These are phyloP conservation scores for Osmerus eperlanus DNA, from an alignment of 2,113 vertebrate genomes.

Conservation along the genomic window DNA sequence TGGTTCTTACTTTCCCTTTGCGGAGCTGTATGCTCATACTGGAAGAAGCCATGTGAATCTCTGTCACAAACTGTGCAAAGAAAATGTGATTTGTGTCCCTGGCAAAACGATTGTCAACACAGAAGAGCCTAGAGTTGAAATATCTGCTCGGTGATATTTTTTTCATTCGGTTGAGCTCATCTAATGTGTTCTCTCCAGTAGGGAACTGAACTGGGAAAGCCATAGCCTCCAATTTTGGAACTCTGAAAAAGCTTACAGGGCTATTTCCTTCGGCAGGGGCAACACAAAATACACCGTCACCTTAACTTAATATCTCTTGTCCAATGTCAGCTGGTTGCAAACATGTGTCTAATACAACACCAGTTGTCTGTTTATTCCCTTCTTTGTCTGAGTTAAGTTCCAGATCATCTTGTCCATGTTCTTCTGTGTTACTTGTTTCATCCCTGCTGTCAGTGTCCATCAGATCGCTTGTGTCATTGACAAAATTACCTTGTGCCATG, in stretches of 20 bases:
- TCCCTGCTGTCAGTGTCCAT: background rate
- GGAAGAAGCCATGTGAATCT: no score
- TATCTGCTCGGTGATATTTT: background rate
- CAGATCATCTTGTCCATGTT: background rate
- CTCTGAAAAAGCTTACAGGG: background rate
- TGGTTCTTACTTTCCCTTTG: constrained; percentile 2
- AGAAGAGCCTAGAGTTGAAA: no score
- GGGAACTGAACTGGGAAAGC: background rate
- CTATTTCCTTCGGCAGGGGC: background rate
- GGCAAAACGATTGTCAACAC: no score
- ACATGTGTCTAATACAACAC: background rate
- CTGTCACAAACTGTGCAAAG: no score
- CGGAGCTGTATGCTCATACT: constrained; percentile 20
- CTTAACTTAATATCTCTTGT: background rate
- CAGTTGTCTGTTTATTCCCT: background rate
- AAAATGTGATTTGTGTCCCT: no score
- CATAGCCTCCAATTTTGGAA: background rate
- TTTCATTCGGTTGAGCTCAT: background rate
- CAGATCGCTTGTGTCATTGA: background rate
- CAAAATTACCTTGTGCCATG: background rate
- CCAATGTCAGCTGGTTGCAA: constrained; percentile 11
- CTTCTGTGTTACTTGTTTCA: background rate
- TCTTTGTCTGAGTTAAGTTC: background rate
- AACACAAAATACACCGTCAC: background rate
- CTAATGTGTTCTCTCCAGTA: constrained; percentile 7